These are phyloP conservation scores for Stigmatopora argus DNA, from an alignment of 2,113 vertebrate species.

Conservation along the genomic window DNA sequence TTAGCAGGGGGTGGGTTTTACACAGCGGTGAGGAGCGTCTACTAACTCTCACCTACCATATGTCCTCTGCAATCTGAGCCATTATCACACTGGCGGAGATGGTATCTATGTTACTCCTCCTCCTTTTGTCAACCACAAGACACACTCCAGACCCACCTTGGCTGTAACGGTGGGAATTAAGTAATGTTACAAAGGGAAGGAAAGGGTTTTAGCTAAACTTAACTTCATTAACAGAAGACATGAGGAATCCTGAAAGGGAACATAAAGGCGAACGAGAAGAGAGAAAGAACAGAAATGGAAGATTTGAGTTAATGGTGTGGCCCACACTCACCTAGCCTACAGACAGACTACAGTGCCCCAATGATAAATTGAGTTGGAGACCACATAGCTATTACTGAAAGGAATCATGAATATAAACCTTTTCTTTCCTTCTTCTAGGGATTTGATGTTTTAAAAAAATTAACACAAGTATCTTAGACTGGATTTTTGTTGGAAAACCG, in stretches of 20 bases:
- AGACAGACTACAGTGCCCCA: too few species aligned
- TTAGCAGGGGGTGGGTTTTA: conserved; percentile 14
- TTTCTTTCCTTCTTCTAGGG: background rate
- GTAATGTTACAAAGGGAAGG: conserved; percentile 81
- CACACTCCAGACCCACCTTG: conserved; percentile 71
- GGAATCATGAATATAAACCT: too few species aligned
- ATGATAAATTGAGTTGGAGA: too few species aligned
- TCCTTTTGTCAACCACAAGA: conserved; percentile 1
- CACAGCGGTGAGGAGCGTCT: background rate
- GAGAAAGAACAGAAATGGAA: conserved; percentile 30
- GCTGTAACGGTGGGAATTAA: conserved; percentile 88
- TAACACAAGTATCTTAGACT: background rate
- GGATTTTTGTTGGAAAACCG: background rate
- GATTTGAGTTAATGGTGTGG: conserved; percentile 83
- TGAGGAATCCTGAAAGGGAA: conserved; percentile 74
- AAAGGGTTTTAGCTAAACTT: conserved; percentile 89
- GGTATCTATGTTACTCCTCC: conserved; percentile 15
- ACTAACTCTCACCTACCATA: background rate
- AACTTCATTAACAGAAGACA: conserved; percentile 95
- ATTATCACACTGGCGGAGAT: conserved; percentile 79
- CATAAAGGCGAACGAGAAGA: conserved; percentile 17
- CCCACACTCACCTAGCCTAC: too few species aligned
- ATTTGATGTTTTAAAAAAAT: too few species aligned
- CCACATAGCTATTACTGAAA: too few species aligned
- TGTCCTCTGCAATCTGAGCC: conserved; percentile 86